Evolutionary conservation across 2,797 vertebrate species (phyloP).

Genomic region (Heteromormyrus szaboi): DNA sequence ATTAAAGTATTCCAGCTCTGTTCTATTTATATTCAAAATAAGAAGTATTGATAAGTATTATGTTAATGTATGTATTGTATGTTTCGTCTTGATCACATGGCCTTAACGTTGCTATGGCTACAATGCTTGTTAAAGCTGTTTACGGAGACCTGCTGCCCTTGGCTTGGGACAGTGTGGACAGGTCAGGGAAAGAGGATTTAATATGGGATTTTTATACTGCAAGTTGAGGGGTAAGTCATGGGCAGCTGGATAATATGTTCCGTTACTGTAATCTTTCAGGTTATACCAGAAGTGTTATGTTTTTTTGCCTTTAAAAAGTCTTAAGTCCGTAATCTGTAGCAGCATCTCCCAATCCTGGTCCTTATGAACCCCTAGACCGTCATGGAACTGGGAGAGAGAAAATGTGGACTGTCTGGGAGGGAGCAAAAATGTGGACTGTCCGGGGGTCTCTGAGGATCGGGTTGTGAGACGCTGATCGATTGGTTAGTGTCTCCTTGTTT

Average conservation of each 20-base stretch:
- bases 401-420: neutral
- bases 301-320: neutral
- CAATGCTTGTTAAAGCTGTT: neutral
- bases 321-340: neutral
- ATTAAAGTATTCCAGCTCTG: neutral
- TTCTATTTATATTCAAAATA: slow-evolving; percentile 6
- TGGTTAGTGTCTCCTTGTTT: neutral
- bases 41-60: neutral
- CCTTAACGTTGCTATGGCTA: neutral
- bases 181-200: neutral
- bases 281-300: neutral
- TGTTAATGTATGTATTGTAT: neutral
- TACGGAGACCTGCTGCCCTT: neutral
- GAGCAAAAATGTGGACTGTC: neutral
- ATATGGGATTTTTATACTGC: neutral
- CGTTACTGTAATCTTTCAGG: neutral
- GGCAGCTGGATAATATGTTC: neutral
- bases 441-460: neutral
- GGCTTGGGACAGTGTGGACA: neutral
- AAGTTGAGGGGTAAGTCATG: neutral
- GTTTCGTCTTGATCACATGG: neutral
- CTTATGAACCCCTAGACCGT: neutral
- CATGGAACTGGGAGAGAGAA: neutral
- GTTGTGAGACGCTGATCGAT: neutral
- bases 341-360: neutral